phyloP scores from a whole-genome alignment of 30 jellyfish, hydroid and myxozoan genomes.

The Aurelia sp. region DNA sequence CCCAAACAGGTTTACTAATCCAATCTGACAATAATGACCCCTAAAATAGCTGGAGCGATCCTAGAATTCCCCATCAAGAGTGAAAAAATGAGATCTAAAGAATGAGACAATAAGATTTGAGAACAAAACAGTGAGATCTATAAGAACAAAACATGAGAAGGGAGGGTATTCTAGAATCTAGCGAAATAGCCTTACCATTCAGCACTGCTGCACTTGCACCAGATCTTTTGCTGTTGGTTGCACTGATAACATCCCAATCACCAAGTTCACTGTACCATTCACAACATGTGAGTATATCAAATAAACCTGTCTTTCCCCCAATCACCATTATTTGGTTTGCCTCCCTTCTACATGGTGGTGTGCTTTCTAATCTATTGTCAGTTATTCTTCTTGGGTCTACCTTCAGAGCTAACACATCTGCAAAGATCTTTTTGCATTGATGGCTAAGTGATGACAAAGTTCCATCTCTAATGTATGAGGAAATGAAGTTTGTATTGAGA shows the following conservation, averaged over 20 bases:
- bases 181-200: slow-evolving; percentile 74
- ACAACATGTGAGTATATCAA: slow-evolving; percentile 64
- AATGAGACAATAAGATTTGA: no score
- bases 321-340: slow-evolving; percentile 65
- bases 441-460: slow-evolving; percentile 56
- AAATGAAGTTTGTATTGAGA: slow-evolving; percentile 52
- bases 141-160: no score
- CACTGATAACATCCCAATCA: slow-evolving; percentile 68
- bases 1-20: no score
- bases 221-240: slow-evolving; percentile 68
- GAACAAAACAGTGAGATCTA: no score
- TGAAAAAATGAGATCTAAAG: no score
- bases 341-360: slow-evolving; percentile 66
- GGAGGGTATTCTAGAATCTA: no score
- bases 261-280: slow-evolving; percentile 42
- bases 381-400: slow-evolving; percentile 61
- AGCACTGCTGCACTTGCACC: slow-evolving; percentile 82
- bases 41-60: no score
- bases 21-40: no score
- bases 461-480: slow-evolving; percentile 55
- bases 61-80: no score
- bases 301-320: slow-evolving; percentile 88
- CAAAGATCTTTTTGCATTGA: slow-evolving; percentile 52
- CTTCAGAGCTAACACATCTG: slow-evolving; percentile 55
- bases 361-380: slow-evolving; percentile 39